These are phyloP conservation scores for Okapia johnstoni DNA, from an alignment of 2,113 vertebrate species.

Conservation along the genomic window DNA sequence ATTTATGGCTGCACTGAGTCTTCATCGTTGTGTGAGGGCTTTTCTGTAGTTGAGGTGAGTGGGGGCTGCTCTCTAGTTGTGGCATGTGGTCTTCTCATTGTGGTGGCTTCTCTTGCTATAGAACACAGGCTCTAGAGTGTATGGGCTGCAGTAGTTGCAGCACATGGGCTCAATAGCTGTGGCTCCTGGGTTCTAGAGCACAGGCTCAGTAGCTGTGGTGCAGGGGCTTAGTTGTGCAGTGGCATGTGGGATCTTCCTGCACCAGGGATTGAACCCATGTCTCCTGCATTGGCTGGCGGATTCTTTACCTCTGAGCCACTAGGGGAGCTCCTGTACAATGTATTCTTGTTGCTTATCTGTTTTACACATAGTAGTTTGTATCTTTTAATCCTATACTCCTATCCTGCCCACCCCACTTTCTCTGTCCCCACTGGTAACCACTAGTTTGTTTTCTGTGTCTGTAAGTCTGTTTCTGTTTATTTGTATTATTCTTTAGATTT, in stretches of 20 bases:
- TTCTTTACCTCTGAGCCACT: neutral
- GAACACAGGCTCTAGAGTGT: rapidly evolving
- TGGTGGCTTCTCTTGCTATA: rapidly evolving
- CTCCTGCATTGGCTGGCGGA: neutral
- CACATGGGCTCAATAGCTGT: neutral
- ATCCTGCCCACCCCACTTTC: neutral
- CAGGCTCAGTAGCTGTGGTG: neutral
- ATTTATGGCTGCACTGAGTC: neutral
- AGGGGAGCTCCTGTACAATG: neutral
- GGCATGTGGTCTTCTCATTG: rapidly evolving
- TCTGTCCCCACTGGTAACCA: neutral
- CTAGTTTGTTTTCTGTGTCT: neutral
- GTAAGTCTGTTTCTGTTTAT: neutral
- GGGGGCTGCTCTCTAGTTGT: neutral
- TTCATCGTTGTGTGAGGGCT: neutral
- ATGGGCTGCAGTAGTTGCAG: neutral
- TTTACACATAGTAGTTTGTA: neutral
- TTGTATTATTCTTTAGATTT: neutral
- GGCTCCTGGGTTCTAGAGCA: no score
- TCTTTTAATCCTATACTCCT: neutral
- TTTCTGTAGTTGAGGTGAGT: neutral
- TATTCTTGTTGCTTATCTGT: neutral
- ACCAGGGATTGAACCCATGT: neutral
- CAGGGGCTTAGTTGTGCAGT: neutral
- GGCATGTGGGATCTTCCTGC: neutral